phyloP scores from a whole-genome alignment of 1,140 invertebrate species.

The Caenorhabditis inopinata region DNA sequence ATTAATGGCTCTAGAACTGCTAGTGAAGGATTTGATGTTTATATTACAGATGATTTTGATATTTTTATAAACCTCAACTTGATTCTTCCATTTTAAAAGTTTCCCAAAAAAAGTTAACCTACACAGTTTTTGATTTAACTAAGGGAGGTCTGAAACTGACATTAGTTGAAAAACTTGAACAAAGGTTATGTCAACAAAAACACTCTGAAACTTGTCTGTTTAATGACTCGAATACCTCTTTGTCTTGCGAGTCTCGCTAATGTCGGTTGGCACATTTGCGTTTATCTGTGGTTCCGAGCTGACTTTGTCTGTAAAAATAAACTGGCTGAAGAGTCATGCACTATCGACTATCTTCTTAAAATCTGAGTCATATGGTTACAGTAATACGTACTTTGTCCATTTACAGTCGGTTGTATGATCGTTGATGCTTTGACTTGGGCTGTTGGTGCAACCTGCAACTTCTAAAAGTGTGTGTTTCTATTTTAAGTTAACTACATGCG shows the following conservation, averaged over 20 bases:
- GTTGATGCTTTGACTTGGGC: slow-evolving; percentile 25
- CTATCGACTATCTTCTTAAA: too few species aligned
- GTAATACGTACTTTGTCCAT: background rate
- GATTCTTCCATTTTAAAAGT: background rate
- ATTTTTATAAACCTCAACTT: too few species aligned
- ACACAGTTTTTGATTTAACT: slow-evolving; percentile 22
- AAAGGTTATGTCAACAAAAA: slow-evolving; percentile 11
- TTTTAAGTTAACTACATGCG: slow-evolving; percentile 8
- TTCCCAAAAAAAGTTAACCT: background rate
- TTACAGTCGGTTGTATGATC: slow-evolving; percentile 10
- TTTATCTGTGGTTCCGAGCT: background rate
- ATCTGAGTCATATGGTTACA: background rate
- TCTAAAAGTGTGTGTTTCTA: background rate
- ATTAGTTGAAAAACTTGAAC: background rate
- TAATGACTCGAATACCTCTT: slow-evolving; percentile 1
- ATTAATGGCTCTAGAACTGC: too few species aligned
- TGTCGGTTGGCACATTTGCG: background rate
- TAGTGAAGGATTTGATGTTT: too few species aligned
- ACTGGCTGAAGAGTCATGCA: too few species aligned
- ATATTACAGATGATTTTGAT: too few species aligned
- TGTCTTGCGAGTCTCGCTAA: background rate
- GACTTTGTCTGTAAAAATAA: slow-evolving; percentile 14
- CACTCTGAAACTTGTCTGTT: background rate
- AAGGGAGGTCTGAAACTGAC: slow-evolving; percentile 11
- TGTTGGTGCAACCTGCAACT: background rate